Evolutionary conservation across 2,888 invertebrate species (phyloP).

Genomic region (Bellardia bayeri): DNA sequence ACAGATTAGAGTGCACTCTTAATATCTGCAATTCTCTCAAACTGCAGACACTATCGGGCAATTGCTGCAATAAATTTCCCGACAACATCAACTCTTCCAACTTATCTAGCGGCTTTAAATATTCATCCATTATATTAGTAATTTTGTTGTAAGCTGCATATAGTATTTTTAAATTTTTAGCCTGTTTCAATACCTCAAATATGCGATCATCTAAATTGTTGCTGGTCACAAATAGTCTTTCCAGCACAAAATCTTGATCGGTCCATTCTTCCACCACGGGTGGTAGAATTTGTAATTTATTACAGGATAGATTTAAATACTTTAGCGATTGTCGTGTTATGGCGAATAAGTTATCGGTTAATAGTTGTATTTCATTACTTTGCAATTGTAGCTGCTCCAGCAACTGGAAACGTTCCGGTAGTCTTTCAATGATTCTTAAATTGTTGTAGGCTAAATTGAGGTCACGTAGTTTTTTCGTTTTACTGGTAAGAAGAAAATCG

Average conservation of each 20-base stretch:
- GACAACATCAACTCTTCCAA: constrained; percentile 93
- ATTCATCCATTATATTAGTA: constrained; percentile 89
- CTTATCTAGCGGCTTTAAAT: constrained; percentile 90
- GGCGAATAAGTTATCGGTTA: constrained; percentile 91
- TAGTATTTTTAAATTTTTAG: constrained; percentile 88
- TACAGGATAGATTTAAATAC: constrained; percentile 91
- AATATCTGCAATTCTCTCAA: constrained; percentile 90
- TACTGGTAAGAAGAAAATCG: constrained; percentile 90
- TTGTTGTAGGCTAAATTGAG: constrained; percentile 92
- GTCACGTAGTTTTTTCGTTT: constrained; percentile 89
- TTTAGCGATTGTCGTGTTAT: constrained; percentile 87
- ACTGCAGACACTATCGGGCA: constrained; percentile 91
- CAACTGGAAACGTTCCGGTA: constrained; percentile 84
- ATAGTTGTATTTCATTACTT: constrained; percentile 90
- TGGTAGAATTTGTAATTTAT: constrained; percentile 89
- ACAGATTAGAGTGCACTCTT: constrained; percentile 92
- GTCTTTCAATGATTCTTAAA: constrained; percentile 88
- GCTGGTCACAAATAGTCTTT: constrained; percentile 90
- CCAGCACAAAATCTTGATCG: constrained; percentile 79
- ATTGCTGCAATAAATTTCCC: constrained; percentile 90
- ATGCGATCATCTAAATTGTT: constrained; percentile 90
- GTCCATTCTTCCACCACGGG: constrained; percentile 77
- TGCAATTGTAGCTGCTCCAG: constrained; percentile 90
- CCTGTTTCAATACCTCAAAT: constrained; percentile 88
- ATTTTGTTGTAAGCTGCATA: constrained; percentile 93